Evolutionary conservation across 2,113 vertebrate species (phyloP), one percentile per base, ranked within the genome.

Genomic region (Marcusenius ussheri): DNA sequence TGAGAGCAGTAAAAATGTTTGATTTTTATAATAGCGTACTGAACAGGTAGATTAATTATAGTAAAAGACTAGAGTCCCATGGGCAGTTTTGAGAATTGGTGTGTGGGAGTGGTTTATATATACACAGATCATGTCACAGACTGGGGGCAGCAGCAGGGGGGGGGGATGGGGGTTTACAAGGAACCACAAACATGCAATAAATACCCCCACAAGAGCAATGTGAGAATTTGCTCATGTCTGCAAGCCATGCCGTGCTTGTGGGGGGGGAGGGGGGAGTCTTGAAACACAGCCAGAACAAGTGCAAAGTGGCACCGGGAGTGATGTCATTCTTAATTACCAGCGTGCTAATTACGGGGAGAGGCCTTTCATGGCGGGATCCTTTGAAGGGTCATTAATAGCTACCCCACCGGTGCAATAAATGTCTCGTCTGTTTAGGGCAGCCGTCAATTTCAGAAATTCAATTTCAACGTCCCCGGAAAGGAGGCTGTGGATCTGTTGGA

Each of bases 271-370:
- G 45, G 87, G 7, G 35, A 62, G 27, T 92, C 93, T 94, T 95
- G 95, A 96, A 96, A 93, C 51, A 47, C 89, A 88, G 95, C 95
- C 95, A 94, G 93, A 95, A 91, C 92, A 92, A 95, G 93, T 92
- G 89, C 91, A 80, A 35, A 49, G 0, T 95, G 95, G 96, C 95
- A 95, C 96, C 95, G 96, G 83, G 31, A 49, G 0, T 95, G 95
- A 96, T 95, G 95, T 96, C 96, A 96, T 93, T 74, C 94, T 94
- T 92, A 86, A 92, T 94, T 95, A 95, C 95, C 95, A 95, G 95
- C 21, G 91, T 46, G 93, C 94, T 96, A 96, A 96, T 96, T 96
- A 96, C 94, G 92, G 11, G 93, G 94, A 95, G 94, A 96, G 95
- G 39, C 93, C 94, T 95, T 95, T 93, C 93, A 93, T 93, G 90